These are phyloP conservation scores for Irena cyanogastra DNA, from an alignment of 2,113 vertebrate genomes.

Conservation along the genomic window DNA sequence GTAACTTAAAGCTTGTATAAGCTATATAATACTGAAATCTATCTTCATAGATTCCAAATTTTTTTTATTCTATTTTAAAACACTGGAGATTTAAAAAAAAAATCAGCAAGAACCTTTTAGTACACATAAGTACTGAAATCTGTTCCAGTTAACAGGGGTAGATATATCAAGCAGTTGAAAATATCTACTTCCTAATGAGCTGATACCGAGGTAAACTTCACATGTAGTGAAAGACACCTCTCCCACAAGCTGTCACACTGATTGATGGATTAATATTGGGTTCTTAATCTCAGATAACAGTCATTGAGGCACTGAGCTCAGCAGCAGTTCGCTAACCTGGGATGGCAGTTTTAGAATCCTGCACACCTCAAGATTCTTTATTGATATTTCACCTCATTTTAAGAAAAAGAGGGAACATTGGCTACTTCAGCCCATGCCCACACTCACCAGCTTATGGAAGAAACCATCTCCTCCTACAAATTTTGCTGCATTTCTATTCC, in stretches of 20 bases:
- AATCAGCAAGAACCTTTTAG: background rate
- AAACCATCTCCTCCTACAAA: background rate
- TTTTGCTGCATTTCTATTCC: background rate
- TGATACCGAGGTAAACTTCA: background rate
- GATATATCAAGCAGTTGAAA: background rate
- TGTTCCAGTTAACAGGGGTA: background rate
- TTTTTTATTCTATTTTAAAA: background rate
- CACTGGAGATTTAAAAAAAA: background rate
- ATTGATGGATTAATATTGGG: background rate
- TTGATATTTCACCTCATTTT: background rate
- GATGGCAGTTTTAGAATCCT: background rate
- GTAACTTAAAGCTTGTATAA: background rate
- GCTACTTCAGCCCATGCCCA: background rate
- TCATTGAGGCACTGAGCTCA: background rate
- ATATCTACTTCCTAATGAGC: background rate
- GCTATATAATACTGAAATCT: background rate
- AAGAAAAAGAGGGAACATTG: background rate
- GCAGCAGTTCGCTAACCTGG: background rate
- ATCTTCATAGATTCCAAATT: background rate
- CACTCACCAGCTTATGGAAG: background rate
- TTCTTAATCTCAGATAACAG: background rate
- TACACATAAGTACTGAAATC: background rate
- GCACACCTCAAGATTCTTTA: background rate
- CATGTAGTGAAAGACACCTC: background rate
- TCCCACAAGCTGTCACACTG: background rate